Conservation (phyloP, 1,140 invertebrate genomes). For the Aporrectodea caliginosa region DNA sequence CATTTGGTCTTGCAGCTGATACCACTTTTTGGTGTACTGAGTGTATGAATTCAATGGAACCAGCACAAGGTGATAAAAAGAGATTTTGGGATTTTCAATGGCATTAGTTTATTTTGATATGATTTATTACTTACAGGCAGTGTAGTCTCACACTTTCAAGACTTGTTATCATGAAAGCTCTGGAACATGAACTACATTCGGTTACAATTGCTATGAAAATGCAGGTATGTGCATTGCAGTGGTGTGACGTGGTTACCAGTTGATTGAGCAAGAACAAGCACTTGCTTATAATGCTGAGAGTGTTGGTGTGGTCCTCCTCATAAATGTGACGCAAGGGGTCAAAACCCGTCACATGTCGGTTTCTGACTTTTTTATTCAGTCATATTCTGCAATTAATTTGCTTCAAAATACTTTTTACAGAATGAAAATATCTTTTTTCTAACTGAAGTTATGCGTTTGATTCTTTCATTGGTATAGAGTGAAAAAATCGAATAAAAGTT, state of each 20-base stretch:
- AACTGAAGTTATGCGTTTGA: no score
- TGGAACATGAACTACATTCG: constrained; percentile 75
- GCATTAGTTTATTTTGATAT: background rate
- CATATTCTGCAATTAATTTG: background rate
- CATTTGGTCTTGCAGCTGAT: no score
- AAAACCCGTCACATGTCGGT: background rate
- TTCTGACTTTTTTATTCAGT: background rate
- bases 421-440: no score
- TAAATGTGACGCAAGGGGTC: background rate
- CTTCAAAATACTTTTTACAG: no score
- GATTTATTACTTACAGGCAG: constrained; percentile 54
- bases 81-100: no score
- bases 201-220: constrained; percentile 88
- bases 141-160: constrained; percentile 83
- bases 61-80: no score
- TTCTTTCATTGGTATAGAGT: no score
- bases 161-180: constrained; percentile 71
- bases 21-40: no score
- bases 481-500: no score
- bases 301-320: background rate
- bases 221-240: constrained; percentile 61
- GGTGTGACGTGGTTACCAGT: no score
- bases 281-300: background rate
- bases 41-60: no score
- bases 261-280: no score